These are phyloP conservation scores for Phenganax subtilis DNA, from an alignment of 92 coral and sea anemone genomes.

Conservation along the genomic window DNA sequence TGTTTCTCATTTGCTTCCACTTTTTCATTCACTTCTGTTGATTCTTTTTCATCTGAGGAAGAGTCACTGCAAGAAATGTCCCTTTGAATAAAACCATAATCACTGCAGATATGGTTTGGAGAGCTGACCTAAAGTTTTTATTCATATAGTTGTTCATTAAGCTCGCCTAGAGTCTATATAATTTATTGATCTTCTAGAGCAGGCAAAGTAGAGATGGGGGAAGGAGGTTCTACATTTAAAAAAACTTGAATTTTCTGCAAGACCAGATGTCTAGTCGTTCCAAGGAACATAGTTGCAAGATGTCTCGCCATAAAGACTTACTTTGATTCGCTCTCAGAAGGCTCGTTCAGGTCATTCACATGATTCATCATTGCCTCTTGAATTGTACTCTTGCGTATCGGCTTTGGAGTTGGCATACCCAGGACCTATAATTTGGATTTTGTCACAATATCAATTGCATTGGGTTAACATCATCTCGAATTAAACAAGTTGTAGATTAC, in stretches of 20 bases:
- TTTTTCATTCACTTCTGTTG: background rate
- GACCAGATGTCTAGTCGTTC: too few relatives aligned
- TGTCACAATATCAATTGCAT: background rate
- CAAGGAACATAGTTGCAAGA: background rate
- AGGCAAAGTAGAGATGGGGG: too few relatives aligned
- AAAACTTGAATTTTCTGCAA: too few relatives aligned
- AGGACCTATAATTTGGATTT: constrained; percentile 11
- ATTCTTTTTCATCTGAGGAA: constrained; percentile 2
- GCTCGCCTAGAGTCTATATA: too few relatives aligned
- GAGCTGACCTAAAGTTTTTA: background rate
- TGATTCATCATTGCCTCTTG: background rate
- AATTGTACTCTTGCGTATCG: constrained; percentile 7
- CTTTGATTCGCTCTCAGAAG: constrained; percentile 22
- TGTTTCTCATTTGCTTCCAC: background rate
- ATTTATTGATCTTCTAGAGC: too few relatives aligned
- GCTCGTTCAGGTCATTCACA: background rate
- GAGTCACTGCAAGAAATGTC: background rate
- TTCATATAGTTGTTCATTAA: too few relatives aligned
- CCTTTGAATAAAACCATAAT: too few relatives aligned
- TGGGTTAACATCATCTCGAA: background rate
- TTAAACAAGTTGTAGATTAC: background rate
- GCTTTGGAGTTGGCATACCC: constrained; percentile 32
- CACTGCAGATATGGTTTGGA: background rate
- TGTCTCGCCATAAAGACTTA: background rate
- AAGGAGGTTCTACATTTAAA: too few relatives aligned